Base-by-base conservation (phyloP, 2,888 invertebrate genomes). In the Phyllotreta striolata region DNA sequence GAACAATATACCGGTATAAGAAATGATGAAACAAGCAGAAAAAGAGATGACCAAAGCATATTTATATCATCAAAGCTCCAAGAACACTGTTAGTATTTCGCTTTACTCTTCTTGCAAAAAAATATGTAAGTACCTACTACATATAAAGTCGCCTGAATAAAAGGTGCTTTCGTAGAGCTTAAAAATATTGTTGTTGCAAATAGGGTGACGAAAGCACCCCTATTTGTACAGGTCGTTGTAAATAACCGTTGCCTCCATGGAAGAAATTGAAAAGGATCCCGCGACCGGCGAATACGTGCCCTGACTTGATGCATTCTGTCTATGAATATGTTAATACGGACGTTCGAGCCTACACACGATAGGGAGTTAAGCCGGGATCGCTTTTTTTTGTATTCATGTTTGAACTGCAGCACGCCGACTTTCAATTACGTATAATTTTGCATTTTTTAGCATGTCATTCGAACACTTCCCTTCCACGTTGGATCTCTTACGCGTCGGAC, bases 281-380 rank as follows among this genome's bases (percentile, higher is more conserved):
- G 73, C 73, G 74, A 75, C 75, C 70, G 72, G 24, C 24, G 75
- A 75, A 76, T 73, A 77, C 77, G 78, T 77, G 77, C 73, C 72
- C 72, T 72, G 77, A 74, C 69, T 71, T 66, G 74, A 73, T 76
- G 40, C 52, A 14, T 65, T 70, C 66, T 70, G 69, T 70, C 66
- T 74, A 77, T 76, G 77, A 77, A 77, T 77, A 77, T 77, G 77
- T 73, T 77, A 77, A 77, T 77, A 63, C 35, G 47, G 40, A 54
- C 57, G 52, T 60, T 60, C 39, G 37, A 60, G 38, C 51, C 51
- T 51, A 35, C 34, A 43, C 41, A 39, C 64, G 61, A 46, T 59
- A 62, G 67, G 66, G 72, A 72, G 67, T 68, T 69, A 67, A 70
- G 68, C 70, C 63, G 62, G 55, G 55, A 62, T 63, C 56, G 35